Conservation (phyloP, 1,140 invertebrate species). For the Drosophila murphyi region DNA sequence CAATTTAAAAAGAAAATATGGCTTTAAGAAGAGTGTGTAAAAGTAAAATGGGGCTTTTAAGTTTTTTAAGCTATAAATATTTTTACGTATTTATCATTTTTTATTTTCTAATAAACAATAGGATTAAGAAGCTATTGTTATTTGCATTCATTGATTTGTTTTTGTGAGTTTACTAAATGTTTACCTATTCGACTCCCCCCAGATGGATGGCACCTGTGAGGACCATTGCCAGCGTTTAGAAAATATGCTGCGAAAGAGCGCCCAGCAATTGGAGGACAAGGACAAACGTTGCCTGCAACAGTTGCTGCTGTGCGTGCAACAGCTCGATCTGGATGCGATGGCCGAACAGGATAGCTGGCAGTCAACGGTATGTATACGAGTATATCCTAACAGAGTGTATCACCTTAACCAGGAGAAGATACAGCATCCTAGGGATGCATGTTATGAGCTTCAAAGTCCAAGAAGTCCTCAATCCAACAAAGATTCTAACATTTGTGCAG, state of each 20-base stretch:
- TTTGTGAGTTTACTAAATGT: slow-evolving; percentile 36
- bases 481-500: too few relatives aligned
- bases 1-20: too few relatives aligned
- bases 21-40: too few relatives aligned
- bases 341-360: slow-evolving; percentile 63
- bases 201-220: slow-evolving; percentile 75
- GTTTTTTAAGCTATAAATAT: too few relatives aligned
- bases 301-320: slow-evolving; percentile 86
- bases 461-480: too few relatives aligned
- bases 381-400: too few relatives aligned
- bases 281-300: slow-evolving; percentile 86
- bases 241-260: slow-evolving; percentile 55
- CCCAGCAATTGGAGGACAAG: slow-evolving; percentile 80
- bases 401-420: too few relatives aligned
- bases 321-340: slow-evolving; percentile 85
- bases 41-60: too few relatives aligned
- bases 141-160: background rate
- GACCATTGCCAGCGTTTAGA: slow-evolving; percentile 69
- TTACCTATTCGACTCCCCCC: background rate
- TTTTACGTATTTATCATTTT: too few relatives aligned
- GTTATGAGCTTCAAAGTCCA: too few relatives aligned
- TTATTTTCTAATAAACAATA: too few relatives aligned
- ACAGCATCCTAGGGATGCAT: too few relatives aligned
- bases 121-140: background rate
- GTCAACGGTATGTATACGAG: slow-evolving; percentile 29